Base-by-base conservation (phyloP, 2,888 invertebrate genomes). In the Parnassius smintheus region DNA sequence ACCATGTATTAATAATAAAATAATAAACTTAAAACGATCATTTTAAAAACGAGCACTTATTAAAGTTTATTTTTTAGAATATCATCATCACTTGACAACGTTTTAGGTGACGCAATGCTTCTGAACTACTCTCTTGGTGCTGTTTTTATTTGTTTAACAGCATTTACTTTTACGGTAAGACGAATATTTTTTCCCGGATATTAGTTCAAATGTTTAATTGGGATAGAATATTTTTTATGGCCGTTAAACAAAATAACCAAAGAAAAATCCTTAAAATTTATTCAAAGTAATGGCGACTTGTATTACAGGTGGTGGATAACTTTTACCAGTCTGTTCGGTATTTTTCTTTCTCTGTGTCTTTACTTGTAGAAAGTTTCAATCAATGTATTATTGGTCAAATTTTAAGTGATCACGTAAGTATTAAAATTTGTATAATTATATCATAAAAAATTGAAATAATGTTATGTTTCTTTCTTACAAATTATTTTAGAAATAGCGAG, bases 371-470 rank as follows among this genome's bases (percentile, higher is more conserved):
- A 56, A 80, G 82, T 35, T 84, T 87, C 56, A 70, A 81, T 42
- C 84, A 84, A 56, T 90, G 91, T 52, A 74, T 85, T 11, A 78
- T 86, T 42, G 91, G 91, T 41, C 90, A 91, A 71, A 71, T 85
- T n/a, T 69, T 91, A 48, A 81, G 78, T 62, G 80, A 89, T 68
- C 86, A 89, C 54, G 91, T 89, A 75, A 75, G 85, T 80, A 18
- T 22, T 12, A 11, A 41, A 13, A 59, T 52, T 44, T 0, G 25
- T 25, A 0, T 25, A 2, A 25, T 25, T 25, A 3, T 25, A 25
- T 25, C 3, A 25, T 35, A 4, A 35, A 35, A 35, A 7, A 7
- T 7, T 35, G 4, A 4, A 4, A 35, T 35, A 35, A 7, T 35
- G 4, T 35, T 35, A 35, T 35, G 35, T 7, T 35, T 4, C 1